These are phyloP conservation scores for Drosophila paranaensis DNA, from an alignment of 2,888 invertebrate species.

Conservation along the genomic window DNA sequence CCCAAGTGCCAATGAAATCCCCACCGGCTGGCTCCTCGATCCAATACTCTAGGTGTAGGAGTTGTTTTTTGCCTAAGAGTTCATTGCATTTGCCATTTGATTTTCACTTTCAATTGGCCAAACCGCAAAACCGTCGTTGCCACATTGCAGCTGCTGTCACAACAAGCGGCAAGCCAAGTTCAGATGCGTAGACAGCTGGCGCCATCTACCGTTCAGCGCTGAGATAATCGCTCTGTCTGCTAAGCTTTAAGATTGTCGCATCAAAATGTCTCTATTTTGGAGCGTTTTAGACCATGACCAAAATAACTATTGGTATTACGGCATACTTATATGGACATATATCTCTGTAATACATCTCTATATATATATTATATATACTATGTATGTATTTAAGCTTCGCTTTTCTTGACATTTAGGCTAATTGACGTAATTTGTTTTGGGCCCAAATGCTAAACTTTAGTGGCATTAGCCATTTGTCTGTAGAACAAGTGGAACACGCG, in stretches of 20 bases:
- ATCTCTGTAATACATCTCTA: neutral
- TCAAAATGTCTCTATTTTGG: slow-evolving; percentile 66
- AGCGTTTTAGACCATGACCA: slow-evolving; percentile 64
- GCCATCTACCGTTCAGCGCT: slow-evolving; percentile 32
- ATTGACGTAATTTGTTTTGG: slow-evolving; percentile 43
- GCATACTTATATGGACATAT: slow-evolving; percentile 21
- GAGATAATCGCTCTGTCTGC: slow-evolving; percentile 21
- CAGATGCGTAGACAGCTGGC: slow-evolving; percentile 34
- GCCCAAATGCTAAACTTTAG: slow-evolving; percentile 11
- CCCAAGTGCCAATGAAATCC: slow-evolving; percentile 21
- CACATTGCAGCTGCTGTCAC: slow-evolving; percentile 32
- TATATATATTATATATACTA: neutral
- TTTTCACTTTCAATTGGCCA: slow-evolving; percentile 77
- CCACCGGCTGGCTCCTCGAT: neutral
- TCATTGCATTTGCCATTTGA: slow-evolving; percentile 67
- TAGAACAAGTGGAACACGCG: slow-evolving; percentile 29
- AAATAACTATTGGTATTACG: slow-evolving; percentile 28
- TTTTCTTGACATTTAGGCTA: slow-evolving; percentile 47
- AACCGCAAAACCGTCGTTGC: slow-evolving; percentile 37
- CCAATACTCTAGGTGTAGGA: slow-evolving; percentile 39
- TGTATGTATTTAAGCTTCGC: slow-evolving; percentile 10
- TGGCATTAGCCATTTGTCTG: slow-evolving; percentile 15
- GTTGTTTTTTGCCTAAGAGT: slow-evolving; percentile 61
- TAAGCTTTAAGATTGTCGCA: slow-evolving; percentile 58
- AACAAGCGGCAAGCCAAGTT: slow-evolving; percentile 34